Evolutionary conservation across 1,140 invertebrate genomes (phyloP), one percentile per base, ranked within the genome.

Genomic region (Sitophilus oryzae): DNA sequence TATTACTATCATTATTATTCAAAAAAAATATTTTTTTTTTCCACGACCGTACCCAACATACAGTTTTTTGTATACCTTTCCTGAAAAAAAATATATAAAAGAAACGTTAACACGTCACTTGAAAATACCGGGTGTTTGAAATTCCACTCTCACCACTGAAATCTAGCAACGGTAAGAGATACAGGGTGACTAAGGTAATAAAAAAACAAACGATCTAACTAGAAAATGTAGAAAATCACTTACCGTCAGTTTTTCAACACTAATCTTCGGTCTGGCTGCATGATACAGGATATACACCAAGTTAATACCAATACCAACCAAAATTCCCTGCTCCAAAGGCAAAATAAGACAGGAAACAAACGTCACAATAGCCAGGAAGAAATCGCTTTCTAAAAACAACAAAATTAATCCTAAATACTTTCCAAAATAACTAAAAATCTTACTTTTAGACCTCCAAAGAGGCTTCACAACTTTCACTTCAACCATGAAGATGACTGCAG

Each of bases 281-380:
- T 92, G 87, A 68, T 95, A 93, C 3, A 96, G 74, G 37, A 96
- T 85, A 61, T 93, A 91, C 4, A 91, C 74, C 8, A 96, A 76
- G 65, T 93, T 93, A n/a, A 93, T 75, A n/a, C 84, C 84, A 41
- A 95, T 84, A 8, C 93, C 93, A 59, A 87, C 81, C 1, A 95
- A 75, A 66, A 97, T 94, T 42, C 93, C 93, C 69, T 89, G 83
- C 76, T 96, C 89, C 40, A 95, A 73, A 52, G 87, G 88, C 40
- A 93, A 71, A 4, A 87, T 76, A 18, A 96, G 74, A 60, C 90
- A 93, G 38, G 86, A 79, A 9, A 93, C 66, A 66, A 96, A 95
- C 2, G 92, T 92, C 1, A 82, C 81, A n/a, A 89, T 63, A 1
- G 87, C 88, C 4, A 90, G 88, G 41, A 95, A 77, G 36, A 95